Percentiles rank a stretch among this genome's conserved stretches.
phyloP scores from a whole-genome alignment of 2,888 invertebrate genomes.

The Meiosimyza platycephala region DNA sequence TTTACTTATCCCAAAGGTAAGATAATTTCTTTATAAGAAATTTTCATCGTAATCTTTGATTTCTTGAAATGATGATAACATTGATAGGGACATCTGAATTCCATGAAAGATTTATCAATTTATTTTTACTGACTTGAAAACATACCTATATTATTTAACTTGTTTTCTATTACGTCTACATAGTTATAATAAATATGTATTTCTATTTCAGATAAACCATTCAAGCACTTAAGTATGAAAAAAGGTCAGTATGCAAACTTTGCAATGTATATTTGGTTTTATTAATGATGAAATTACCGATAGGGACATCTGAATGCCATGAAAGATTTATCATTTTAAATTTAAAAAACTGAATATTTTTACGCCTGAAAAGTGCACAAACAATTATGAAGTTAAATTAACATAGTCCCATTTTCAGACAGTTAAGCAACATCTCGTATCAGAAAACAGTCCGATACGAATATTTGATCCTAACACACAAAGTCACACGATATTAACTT shows the following conservation, averaged over 20 bases:
- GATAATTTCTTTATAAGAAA: too few relatives aligned
- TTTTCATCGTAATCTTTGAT: too few relatives aligned
- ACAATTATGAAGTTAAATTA: too few relatives aligned
- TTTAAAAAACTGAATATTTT: constrained; percentile 18
- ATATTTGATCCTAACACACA: too few relatives aligned
- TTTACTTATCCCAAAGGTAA: too few relatives aligned
- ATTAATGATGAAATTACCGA: constrained; percentile 40
- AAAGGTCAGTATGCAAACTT: neutral
- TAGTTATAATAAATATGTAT: neutral
- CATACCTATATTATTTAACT: neutral
- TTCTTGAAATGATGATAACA: constrained; percentile 31
- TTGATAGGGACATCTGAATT: constrained; percentile 45
- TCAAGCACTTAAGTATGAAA: neutral
- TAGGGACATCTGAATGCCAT: constrained; percentile 45
- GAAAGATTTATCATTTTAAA: constrained; percentile 40
- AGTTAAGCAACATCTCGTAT: too few relatives aligned
- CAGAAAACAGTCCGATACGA: too few relatives aligned
- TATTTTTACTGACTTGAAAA: constrained; percentile 13
- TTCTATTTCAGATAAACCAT: neutral
- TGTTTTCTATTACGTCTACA: too few relatives aligned
- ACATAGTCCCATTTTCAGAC: too few relatives aligned
- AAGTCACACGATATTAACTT: too few relatives aligned
- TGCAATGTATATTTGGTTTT: neutral
- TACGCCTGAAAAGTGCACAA: too few relatives aligned
- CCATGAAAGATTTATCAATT: constrained; percentile 45